These are phyloP conservation scores for Protodeltote pygarga DNA, from an alignment of 2,888 invertebrate species.

Conservation along the genomic window DNA sequence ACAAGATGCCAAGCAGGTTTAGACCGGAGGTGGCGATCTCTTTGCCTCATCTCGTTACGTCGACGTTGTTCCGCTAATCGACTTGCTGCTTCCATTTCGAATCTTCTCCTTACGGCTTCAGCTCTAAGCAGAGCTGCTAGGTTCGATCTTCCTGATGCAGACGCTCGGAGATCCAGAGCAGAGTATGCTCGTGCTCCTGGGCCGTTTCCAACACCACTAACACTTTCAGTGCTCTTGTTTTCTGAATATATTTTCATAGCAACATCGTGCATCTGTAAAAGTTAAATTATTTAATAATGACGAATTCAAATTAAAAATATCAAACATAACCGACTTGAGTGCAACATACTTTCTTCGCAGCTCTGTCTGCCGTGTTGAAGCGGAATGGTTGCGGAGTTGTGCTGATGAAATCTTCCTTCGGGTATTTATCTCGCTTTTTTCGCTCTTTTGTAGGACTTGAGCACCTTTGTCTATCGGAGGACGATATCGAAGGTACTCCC, in stretches of 20 bases:
- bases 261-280: constrained; percentile 74
- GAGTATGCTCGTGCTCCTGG: constrained; percentile 78
- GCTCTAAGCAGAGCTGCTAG: constrained; percentile 89
- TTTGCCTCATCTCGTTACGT: constrained; percentile 85
- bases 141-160: constrained; percentile 85
- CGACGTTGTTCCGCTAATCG: constrained; percentile 87
- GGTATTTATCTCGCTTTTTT: constrained; percentile 65
- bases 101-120: constrained; percentile 87
- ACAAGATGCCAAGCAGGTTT: constrained; percentile 91
- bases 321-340: neutral
- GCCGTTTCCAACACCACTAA: constrained; percentile 54
- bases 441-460: constrained; percentile 69
- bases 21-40: constrained; percentile 87
- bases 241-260: constrained; percentile 74
- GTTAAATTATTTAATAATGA: neutral
- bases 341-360: constrained; percentile 71
- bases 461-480: constrained; percentile 67
- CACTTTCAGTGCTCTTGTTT: constrained; percentile 68
- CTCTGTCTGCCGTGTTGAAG: constrained; percentile 83
- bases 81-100: constrained; percentile 88
- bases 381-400: constrained; percentile 85
- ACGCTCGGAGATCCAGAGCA: constrained; percentile 74
- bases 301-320: neutral
- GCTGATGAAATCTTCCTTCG: constrained; percentile 81
- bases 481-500: constrained; percentile 66